Evolutionary conservation across 2,113 vertebrate genomes (phyloP), one percentile per base, ranked within the genome.

Genomic region (Macheiramphus alcinus): DNA sequence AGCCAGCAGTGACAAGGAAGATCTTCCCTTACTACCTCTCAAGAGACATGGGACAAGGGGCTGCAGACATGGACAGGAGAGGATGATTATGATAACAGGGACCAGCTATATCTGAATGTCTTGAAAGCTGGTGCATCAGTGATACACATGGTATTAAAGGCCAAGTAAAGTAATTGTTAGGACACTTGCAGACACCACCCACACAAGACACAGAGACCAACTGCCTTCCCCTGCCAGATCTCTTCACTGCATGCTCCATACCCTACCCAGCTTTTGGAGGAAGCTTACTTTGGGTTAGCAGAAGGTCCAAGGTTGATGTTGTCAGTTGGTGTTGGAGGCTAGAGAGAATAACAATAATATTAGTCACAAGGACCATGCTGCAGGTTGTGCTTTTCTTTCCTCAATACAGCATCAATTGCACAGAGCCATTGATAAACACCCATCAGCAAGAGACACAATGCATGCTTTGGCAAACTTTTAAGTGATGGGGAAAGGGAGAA

Each of bases 231-330:
- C 62, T 47, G 45, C 42, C 78, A 72, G 15, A 68, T 9, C 68
- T 40, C 47, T 53, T 47, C 36, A 16, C 3, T 32, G 38, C 29
- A 16, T 3, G 3, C 65, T 59, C 61, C 66, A 43, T 81, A 66
- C 81, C 74, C 93, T 82, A 89, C 93, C 91, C 72, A 67, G 67
- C 84, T 83, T 75, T 43, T 76, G 55, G 78, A 92, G 67, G 50
- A 50, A 89, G 98, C 99, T 99, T 98, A 99, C 99, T 99, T 99
- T 92, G 99, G 99, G 95, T 99, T 99, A 83, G 99, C 99, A n/a
- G 99, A 99, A 90, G 99, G 99, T 88, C 99, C 99, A 27, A 99
- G 98, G 97, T 99, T 99, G 98, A 99, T 99, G 80, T 99, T 99
- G 71, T 98, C 97, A 53, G 98, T 95, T 73, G 98, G 68, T 21